Evolutionary conservation across 2,888 invertebrate species (phyloP), one percentile per base, ranked within the genome.

Genomic region (Alloplasta piceator): DNA sequence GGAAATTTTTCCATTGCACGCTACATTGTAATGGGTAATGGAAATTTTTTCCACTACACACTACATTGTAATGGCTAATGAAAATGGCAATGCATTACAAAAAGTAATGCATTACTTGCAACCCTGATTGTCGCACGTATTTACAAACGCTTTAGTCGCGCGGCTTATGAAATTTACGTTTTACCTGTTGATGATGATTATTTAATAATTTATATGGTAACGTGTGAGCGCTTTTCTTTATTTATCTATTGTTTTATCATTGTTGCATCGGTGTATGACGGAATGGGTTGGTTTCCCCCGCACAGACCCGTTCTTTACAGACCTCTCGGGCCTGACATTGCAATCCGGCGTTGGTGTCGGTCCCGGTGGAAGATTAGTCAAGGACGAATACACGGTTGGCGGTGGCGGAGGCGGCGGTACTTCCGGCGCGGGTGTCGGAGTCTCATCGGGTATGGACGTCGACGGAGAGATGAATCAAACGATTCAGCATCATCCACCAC

Each of bases 351-450:
- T 93, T 38, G 92, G 92, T 43, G 91, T 92, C 4, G 92, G 92
- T 63, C 92, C 92, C 7, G 95, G 97, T 5, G 96, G 96, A 89
- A 94, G 98, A 85, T 93, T 97, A 85, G 97, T 98, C 43, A 98
- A 98, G 93, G 98, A 98, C 93, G 98, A 98, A 91, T 98, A 98
- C 92, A 96, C 96, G 63, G 97, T 97, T 26, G 96, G 96, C 2
- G 94, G 95, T 60, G 91, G 92, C 36, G 89, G 89, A 41, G 87
- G 85, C 38, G 86, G 87, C 76, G 86, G 86, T 36, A 91, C 92
- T 50, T 92, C 93, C 87, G 93, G 92, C 63, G 92, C 93, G 67
- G 92, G 86, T 5, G 93, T 93, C 0, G 92, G 92, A 7, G 92
- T 87, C 43, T 87, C 92, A 12, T 91, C 92, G 46, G 93, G 93